phyloP scores from a whole-genome alignment of 2,888 invertebrate species.

The Panopea generosa region DNA sequence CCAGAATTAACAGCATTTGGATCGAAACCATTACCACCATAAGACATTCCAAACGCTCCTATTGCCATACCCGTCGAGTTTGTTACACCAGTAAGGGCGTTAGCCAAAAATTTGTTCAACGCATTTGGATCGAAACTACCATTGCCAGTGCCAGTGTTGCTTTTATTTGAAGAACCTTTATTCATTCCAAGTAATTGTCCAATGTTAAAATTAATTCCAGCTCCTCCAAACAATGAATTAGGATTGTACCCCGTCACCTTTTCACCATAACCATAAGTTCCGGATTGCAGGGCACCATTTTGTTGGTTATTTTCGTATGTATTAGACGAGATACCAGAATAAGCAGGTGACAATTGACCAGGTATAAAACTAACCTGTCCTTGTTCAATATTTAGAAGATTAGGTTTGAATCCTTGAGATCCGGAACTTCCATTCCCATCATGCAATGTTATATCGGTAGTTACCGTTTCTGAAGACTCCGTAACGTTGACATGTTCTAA shows the following conservation, averaged over 20 bases:
- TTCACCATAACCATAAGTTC: background rate
- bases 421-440: background rate
- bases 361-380: constrained; percentile 46
- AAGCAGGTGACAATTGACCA: constrained; percentile 39
- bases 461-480: background rate
- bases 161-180: background rate
- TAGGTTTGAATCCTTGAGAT: constrained; percentile 39
- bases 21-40: constrained; percentile 48
- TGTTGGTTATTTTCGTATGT: background rate
- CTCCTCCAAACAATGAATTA: background rate
- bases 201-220: background rate
- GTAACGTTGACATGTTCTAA: background rate
- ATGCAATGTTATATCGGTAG: background rate
- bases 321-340: background rate
- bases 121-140: background rate
- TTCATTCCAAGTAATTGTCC: background rate
- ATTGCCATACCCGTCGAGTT: background rate
- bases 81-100: too few relatives aligned
- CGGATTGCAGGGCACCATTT: background rate
- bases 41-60: background rate
- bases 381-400: constrained; percentile 36
- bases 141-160: background rate
- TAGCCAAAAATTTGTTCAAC: constrained; percentile 24
- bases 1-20: constrained; percentile 54
- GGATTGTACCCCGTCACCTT: background rate